Base-by-base conservation (phyloP, 2,113 vertebrate species). In the Rousettus leschenaultii region DNA sequence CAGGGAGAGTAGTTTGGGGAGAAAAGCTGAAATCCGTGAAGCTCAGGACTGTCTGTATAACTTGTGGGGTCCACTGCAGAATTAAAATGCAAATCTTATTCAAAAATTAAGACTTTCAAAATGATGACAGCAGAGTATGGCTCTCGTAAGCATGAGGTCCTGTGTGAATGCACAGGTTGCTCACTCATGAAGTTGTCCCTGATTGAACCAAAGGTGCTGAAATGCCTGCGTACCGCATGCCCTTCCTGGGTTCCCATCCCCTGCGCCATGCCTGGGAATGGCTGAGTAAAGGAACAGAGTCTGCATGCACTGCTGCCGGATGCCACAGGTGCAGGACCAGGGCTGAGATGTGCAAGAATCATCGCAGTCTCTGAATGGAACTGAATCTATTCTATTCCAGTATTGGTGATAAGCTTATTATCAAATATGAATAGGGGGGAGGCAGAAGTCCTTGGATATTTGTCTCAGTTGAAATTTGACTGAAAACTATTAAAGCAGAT, bases 221-320 rank as follows among this genome's bases (percentile, higher is more conserved):
- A 59, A 30, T 40, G 48, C 1, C 4, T 1, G 0, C 26, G 26
- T 0, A 8, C 33, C 5, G 18, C 13, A 26, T 1, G 2, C 19
- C 55, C 65, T 48, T 74, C 75, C 26, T 90, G 70, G 13, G 7
- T 2, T 10, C 28, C 40, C 18, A n/a, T 6, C 6, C 22, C 22
- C 57, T 18, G 51, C 11, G 2, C 18, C 1, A 0, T 8, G 28
- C 61, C 53, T 85, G 70, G 55, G 57, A 30, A 30, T 18, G 22
- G 14, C 5, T 2, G 12, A 26, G 19, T 26, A n/a, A 24, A 57
- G 65, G 10, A 30, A 24, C 5, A n/a, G n/a, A 51, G 59, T 19
- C 30, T 71, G 14, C 2, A 18, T 18, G 3, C 35, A 7, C 1
- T 5, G 10, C 4, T 61, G 5, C 40, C 1, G n/a, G 38, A 28